phyloP scores from a whole-genome alignment of 1,140 invertebrate species.

The Heliconius eleuchia region DNA sequence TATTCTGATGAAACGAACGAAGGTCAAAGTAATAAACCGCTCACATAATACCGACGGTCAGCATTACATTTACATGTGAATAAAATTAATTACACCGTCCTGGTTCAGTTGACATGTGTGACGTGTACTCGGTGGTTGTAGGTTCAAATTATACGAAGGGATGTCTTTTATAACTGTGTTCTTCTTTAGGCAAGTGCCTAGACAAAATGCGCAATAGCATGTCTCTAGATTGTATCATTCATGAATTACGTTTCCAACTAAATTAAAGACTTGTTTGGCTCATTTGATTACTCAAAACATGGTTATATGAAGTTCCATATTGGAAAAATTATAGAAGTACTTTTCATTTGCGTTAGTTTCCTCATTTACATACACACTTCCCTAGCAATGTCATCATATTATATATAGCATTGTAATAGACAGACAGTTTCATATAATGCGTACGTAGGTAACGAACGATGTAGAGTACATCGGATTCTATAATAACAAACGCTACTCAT shows the following conservation, averaged over 20 bases:
- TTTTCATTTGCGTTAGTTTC: background rate
- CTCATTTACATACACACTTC: background rate
- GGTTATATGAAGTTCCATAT: background rate
- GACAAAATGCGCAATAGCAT: too few species aligned
- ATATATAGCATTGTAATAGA: background rate
- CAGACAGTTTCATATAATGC: background rate
- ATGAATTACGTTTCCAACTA: too few species aligned
- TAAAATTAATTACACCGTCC: slow-evolving; percentile 32
- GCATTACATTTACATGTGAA: slow-evolving; percentile 36
- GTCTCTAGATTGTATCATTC: too few species aligned
- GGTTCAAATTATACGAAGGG: background rate
- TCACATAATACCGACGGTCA: slow-evolving; percentile 35
- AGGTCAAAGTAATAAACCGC: slow-evolving; percentile 41
- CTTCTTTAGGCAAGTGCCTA: background rate
- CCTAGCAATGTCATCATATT: background rate
- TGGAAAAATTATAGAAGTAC: background rate
- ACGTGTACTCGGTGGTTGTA: background rate
- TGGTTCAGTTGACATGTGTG: background rate
- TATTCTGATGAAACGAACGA: slow-evolving; percentile 37
- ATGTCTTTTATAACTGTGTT: background rate
- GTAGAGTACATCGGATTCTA: background rate
- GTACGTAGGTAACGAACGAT: background rate
- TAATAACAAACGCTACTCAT: slow-evolving; percentile 33
- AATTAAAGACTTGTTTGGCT: too few species aligned
- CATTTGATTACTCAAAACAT: background rate